Conservation (phyloP, 2,797 vertebrate genomes). For the Geotrypetes seraphini region DNA sequence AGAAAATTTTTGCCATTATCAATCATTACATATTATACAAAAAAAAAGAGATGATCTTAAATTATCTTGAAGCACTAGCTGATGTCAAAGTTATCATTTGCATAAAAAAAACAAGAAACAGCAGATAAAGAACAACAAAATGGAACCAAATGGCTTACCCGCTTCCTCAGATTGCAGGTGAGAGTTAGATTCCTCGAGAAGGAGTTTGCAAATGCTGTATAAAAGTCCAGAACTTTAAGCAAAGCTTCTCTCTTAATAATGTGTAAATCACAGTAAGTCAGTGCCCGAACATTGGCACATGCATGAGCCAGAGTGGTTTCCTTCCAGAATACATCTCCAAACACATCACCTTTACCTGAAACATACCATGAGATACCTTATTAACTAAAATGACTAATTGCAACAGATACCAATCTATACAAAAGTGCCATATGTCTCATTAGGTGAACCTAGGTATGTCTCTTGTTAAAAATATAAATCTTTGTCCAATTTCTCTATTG, state of each 20-base stretch:
- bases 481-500: no score
- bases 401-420: no score
- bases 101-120: no score
- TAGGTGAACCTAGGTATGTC: no score
- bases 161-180: conserved; percentile 88
- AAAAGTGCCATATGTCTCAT: no score
- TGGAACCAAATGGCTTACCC: conserved; percentile 55
- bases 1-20: no score
- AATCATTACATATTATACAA: no score
- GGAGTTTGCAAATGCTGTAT: conserved; percentile 88
- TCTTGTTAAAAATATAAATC: no score
- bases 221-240: conserved; percentile 91
- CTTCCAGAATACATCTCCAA: conserved; percentile 95
- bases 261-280: conserved; percentile 93
- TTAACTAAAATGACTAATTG: no score
- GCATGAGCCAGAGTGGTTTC: conserved; percentile 84
- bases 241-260: conserved; percentile 87
- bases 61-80: no score
- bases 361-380: conserved; percentile 14
- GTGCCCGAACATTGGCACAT: conserved; percentile 83
- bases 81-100: no score
- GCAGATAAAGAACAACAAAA: not conserved
- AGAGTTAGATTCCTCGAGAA: conserved; percentile 93
- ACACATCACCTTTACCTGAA: conserved; percentile 91
- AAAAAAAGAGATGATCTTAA: no score